phyloP scores from a whole-genome alignment of 2,888 invertebrate genomes.

The Pharmacophagus antenor region DNA sequence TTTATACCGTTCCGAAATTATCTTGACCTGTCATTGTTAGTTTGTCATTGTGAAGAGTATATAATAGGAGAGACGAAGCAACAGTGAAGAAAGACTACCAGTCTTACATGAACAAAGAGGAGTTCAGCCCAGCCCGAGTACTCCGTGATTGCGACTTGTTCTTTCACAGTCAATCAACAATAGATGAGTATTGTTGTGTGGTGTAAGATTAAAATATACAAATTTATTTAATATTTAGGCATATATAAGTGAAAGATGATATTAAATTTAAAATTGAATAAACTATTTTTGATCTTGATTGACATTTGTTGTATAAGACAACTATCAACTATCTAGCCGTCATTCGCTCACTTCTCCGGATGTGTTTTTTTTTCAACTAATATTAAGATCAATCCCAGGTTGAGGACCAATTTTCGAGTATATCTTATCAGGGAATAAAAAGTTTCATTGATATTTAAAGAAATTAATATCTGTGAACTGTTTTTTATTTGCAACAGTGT shows the following conservation, averaged over 20 bases:
- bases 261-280: no score
- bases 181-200: constrained; percentile 23
- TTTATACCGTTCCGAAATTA: constrained; percentile 2
- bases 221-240: background rate
- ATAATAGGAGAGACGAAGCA: constrained; percentile 16
- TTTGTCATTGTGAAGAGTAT: constrained; percentile 4
- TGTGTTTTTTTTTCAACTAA: no score
- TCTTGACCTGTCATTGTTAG: constrained; percentile 4
- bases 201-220: constrained; percentile 25
- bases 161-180: constrained; percentile 38
- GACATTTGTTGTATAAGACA: no score
- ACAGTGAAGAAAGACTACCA: constrained; percentile 37
- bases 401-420: no score
- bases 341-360: no score
- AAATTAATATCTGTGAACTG: no score
- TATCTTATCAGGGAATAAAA: no score
- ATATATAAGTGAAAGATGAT: background rate
- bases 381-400: no score
- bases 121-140: constrained; percentile 25
- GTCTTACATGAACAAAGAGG: constrained; percentile 41
- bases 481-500: no score
- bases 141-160: constrained; percentile 41
- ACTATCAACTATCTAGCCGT: no score
- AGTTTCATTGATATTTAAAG: no score
- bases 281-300: no score